Base-by-base conservation (phyloP, 2,797 vertebrate genomes). In the Centroberyx gerrardi region DNA sequence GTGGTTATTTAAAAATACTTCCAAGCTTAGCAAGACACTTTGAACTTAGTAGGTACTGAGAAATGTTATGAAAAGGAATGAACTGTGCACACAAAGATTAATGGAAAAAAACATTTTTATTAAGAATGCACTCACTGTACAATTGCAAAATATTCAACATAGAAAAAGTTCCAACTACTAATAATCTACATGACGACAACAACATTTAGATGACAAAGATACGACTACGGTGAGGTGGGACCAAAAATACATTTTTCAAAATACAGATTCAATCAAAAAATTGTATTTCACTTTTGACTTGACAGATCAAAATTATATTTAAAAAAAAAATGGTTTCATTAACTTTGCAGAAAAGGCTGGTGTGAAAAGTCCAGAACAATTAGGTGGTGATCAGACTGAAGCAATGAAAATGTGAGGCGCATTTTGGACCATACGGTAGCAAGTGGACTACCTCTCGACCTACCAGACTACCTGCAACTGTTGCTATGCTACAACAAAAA, bases 61-160 rank as follows among this genome's bases (percentile, higher is more conserved):
- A 74, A 38, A 72, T 27, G 48, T 54, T 10, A 13, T 49, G 27
- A 62, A 42, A 60, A 58, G 18, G 53, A 38, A 48, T 33, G 31
- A 70, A 54, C 54, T 29, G 22, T 53, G 3, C 17, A 36, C 4
- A 8, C 22, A 79, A 56, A 73, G 52, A 80, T 29, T 70, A 65
- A 76, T 74, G 83, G 82, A 87, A 90, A 86, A 81, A 81, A 22
- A 22, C 22, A 22, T 22, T 86, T 91, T 93, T 93, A 94, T 94
- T 93, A 82, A 85, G 87, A 92, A 92, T 82, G 80, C 85, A 90
- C 82, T 83, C 62, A 82, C 81, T 92, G 90, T 92, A 93, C 93
- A 94, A 80, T 56, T 87, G 80, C 59, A 84, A 88, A 92, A 84
- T 86, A 80, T 82, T 70, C 31, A 78, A 90, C 80, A 90, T 61